A percentile compares a stretch with the other conserved stretches of the same genome.
Conservation (phyloP, 2,888 invertebrate species). For the Epinotia ramella region DNA sequence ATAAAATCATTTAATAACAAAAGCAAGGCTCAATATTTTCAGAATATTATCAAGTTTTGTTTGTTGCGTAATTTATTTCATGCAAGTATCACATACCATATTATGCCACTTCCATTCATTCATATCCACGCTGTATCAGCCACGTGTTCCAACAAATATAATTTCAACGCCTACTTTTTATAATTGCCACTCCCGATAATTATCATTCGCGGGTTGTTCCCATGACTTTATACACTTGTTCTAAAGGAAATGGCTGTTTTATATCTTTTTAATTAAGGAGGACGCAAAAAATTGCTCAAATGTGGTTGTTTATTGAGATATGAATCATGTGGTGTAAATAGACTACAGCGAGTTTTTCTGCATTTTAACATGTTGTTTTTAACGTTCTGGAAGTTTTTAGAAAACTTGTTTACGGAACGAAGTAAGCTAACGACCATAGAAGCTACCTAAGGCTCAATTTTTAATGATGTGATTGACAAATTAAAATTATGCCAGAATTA, state of each 20-base stretch:
- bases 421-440: too few species aligned
- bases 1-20: too few species aligned
- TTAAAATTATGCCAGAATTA: too few species aligned
- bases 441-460: too few species aligned
- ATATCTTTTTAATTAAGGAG: constrained; percentile 39
- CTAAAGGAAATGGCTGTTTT: constrained; percentile 31
- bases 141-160: constrained; percentile 75
- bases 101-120: constrained; percentile 60
- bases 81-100: too few species aligned
- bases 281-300: constrained; percentile 13
- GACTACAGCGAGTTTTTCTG: not conserved
- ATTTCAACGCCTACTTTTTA: constrained; percentile 74
- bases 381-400: not conserved
- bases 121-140: constrained; percentile 50
- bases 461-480: too few species aligned
- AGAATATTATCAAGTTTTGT: too few species aligned
- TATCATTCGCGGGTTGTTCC: constrained; percentile 57
- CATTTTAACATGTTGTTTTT: not conserved
- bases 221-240: constrained; percentile 52
- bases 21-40: too few species aligned
- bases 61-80: too few species aligned
- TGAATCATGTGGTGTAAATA: not conserved
- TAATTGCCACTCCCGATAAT: constrained; percentile 65
- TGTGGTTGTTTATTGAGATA: not conserved
- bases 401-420: too few species aligned